Percentiles rank a stretch among this genome's conserved stretches.
These are phyloP conservation scores for Stenodema calcarata DNA, from an alignment of 2,888 invertebrate genomes.

Conservation along the genomic window DNA sequence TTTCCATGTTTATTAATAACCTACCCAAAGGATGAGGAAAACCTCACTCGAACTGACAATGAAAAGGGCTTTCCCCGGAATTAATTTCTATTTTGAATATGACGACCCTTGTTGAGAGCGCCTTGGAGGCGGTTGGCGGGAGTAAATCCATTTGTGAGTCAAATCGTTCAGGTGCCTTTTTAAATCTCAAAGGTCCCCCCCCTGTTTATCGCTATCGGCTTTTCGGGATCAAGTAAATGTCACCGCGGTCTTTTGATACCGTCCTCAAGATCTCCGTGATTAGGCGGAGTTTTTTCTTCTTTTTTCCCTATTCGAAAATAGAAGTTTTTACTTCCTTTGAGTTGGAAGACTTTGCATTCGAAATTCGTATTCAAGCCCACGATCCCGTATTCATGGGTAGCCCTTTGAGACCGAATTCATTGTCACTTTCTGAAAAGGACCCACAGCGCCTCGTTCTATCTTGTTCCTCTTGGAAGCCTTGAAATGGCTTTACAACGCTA, in stretches of 20 bases:
- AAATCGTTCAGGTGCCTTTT: conserved; percentile 15
- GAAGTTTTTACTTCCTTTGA: neutral
- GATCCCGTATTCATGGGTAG: neutral
- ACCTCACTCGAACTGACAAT: neutral
- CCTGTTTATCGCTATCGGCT: conserved; percentile 11
- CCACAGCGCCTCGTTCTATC: neutral
- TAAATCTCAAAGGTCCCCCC: neutral
- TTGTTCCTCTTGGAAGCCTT: neutral
- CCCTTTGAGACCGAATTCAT: neutral
- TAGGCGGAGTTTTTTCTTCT: neutral
- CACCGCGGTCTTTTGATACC: neutral
- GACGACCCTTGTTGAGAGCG: too few species aligned
- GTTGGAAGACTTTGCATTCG: neutral
- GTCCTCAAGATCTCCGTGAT: neutral
- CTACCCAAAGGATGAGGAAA: neutral
- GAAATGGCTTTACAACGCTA: neutral
- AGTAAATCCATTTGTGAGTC: conserved; percentile 36
- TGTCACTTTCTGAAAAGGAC: neutral
- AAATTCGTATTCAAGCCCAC: neutral
- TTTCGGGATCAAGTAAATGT: neutral
- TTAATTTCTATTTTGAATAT: conserved; percentile 24
- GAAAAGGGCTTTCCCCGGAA: neutral
- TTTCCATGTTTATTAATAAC: conserved; percentile 24
- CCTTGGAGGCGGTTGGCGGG: neutral
- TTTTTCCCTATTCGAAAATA: neutral